phyloP scores from a whole-genome alignment of 2,888 invertebrate species.

The Drosophila multiciliata region DNA sequence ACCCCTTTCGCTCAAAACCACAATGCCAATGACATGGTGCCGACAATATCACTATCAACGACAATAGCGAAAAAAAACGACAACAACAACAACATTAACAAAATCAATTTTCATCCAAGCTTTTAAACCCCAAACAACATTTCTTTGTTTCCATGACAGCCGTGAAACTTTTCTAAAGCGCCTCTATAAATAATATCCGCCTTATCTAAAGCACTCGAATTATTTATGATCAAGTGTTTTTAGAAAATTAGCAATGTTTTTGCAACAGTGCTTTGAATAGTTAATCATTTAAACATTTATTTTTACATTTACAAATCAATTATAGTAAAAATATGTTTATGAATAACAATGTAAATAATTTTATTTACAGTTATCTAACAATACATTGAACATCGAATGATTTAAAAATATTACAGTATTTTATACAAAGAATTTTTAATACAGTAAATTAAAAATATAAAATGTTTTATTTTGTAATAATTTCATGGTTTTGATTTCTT shows the following conservation, averaged over 20 bases:
- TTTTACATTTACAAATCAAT: neutral
- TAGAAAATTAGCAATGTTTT: neutral
- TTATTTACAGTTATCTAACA: neutral
- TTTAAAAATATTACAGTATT: neutral
- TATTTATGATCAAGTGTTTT: constrained; percentile 6
- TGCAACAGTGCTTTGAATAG: neutral
- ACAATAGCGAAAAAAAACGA: constrained; percentile 10
- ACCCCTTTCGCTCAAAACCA: constrained; percentile 26
- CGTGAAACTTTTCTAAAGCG: constrained; percentile 4
- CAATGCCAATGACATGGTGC: constrained; percentile 61
- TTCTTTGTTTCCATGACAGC: constrained; percentile 39
- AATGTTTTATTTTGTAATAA: neutral
- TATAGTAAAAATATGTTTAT: neutral
- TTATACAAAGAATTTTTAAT: neutral
- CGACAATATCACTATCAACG: constrained; percentile 46
- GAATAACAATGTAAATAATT: neutral
- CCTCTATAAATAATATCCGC: constrained; percentile 11
- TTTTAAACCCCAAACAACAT: constrained; percentile 19
- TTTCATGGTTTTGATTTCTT: too few species aligned
- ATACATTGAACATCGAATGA: neutral
- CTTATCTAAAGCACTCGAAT: constrained; percentile 29
- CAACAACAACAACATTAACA: constrained; percentile 9
- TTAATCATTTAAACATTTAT: neutral
- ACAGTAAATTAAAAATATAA: neutral
- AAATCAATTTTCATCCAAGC: constrained; percentile 44